Evolutionary conservation across 37 sponge, comb jelly and placozoan genomes (phyloP), one percentile per base, ranked within the genome.

Genomic region (Geodia barretti): DNA sequence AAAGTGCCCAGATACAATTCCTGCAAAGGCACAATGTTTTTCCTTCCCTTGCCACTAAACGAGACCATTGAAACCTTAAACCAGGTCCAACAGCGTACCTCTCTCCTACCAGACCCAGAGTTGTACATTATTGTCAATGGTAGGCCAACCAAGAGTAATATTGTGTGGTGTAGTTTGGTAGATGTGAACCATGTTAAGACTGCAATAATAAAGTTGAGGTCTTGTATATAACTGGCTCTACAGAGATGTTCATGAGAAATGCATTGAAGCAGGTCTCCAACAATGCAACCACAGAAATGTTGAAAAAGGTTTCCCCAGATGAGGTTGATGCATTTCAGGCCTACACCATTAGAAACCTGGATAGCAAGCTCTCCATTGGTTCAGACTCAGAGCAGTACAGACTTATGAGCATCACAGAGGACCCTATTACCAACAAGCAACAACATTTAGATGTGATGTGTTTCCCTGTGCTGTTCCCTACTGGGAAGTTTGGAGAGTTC

Each of bases 161-260:
- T 88, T 5, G 60, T 88, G 7, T 82, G 89, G 89, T 78, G 68
- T 8, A 71, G 26, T 25, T 33, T 84, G 4, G 84, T 84, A 3
- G 61, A 84, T 24, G 70, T 84, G 33, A 69, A 76, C 70, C 0
- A 67, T 30, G 42, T 84, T 40, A 84, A 68, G 70, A 31, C 20
- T 37, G 84, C 84, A 41, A 11, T 76, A 1, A 29, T 14, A 11
- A 86, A 72, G 39, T 64, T 68, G 4, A 66, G 60, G 58, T n/a
- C n/a, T n/a, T n/a, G 78, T 78, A 26, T 70, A 76, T 2, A 90
- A 89, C 65, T 84, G 85, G 90, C 76, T 89, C 30, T 89, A 89
- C 65, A 79, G 63, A 60, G 65, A 79, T 0, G 62, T 84, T 2
- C 58, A 77, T 39, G 75, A 78, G 30, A 36, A 58, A 5, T 42